Percentiles rank a stretch among this genome's conserved stretches.
Evolutionary conservation across 2,888 invertebrate species (phyloP).

Genomic region (Geophilus truncorum): DNA sequence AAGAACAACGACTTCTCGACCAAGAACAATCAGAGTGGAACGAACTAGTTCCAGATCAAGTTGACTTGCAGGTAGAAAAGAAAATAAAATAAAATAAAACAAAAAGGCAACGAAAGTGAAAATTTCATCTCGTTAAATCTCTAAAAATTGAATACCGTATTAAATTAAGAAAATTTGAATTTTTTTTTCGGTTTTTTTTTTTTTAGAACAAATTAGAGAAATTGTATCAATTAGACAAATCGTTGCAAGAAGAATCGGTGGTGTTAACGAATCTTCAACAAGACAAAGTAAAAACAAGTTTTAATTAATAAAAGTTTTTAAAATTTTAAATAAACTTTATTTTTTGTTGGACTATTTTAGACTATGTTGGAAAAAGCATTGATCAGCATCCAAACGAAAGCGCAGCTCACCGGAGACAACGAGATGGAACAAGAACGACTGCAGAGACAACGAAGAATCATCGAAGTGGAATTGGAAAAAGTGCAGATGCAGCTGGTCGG

Average conservation of each 20-base stretch:
- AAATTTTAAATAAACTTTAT: background rate
- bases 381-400: conserved; percentile 55
- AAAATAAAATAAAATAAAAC: background rate
- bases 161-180: too few relatives aligned
- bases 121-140: too few relatives aligned
- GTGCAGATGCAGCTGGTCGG: conserved; percentile 81
- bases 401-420: conserved; percentile 42
- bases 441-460: conserved; percentile 62
- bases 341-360: conserved; percentile 44
- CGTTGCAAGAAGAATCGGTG: conserved; percentile 68
- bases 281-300: conserved; percentile 61
- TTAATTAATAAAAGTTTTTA: background rate
- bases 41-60: conserved; percentile 46
- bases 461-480: conserved; percentile 73
- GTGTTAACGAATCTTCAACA: conserved; percentile 67
- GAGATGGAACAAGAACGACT: conserved; percentile 59
- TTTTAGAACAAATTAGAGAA: conserved; percentile 66
- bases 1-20: conserved; percentile 45
- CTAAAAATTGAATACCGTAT: too few relatives aligned
- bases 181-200: too few relatives aligned
- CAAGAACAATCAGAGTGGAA: conserved; percentile 45
- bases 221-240: conserved; percentile 67
- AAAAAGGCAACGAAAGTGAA: too few relatives aligned
- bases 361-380: conserved; percentile 65
- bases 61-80: conserved; percentile 45